Conservation (phyloP, 2,888 invertebrate genomes). For the Caenorhabditis sulstoni region DNA sequence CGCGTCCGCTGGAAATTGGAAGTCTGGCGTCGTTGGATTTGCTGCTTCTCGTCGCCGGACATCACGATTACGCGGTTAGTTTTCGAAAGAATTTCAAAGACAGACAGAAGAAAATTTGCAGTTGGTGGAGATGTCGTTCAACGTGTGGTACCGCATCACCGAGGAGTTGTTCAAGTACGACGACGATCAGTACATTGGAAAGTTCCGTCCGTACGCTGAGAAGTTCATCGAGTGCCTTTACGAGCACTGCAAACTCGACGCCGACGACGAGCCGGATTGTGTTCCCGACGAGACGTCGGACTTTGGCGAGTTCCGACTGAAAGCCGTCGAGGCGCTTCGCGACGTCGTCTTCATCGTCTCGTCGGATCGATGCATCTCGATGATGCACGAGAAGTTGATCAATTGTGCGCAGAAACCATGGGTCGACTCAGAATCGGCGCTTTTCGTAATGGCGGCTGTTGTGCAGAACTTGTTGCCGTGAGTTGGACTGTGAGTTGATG, state of each 20-base stretch:
- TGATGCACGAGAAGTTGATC: conserved; percentile 81
- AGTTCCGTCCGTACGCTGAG: conserved; percentile 93
- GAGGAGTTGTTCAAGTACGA: conserved; percentile 93
- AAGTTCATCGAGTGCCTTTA: conserved; percentile 86
- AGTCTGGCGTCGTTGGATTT: conserved; percentile 87
- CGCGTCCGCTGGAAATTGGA: conserved; percentile 47
- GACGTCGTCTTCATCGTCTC: conserved; percentile 97
- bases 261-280: conserved; percentile 88
- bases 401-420: conserved; percentile 83
- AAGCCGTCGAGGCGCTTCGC: conserved; percentile 89
- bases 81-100: no score
- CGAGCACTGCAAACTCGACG: conserved; percentile 95
- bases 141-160: conserved; percentile 95
- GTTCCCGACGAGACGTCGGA: conserved; percentile 88
- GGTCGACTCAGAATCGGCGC: conserved; percentile 94
- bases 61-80: conserved; percentile 95
- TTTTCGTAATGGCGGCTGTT: conserved; percentile 92
- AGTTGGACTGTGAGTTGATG: conserved; percentile 81
- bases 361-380: conserved; percentile 89
- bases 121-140: conserved; percentile 91
- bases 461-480: conserved; percentile 90
- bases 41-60: conserved; percentile 92
- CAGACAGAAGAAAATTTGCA: no score
- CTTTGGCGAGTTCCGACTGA: conserved; percentile 88
- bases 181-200: conserved; percentile 86